These are phyloP conservation scores for Standfussiana lucernea DNA, from an alignment of 2,888 invertebrate genomes.

Conservation along the genomic window DNA sequence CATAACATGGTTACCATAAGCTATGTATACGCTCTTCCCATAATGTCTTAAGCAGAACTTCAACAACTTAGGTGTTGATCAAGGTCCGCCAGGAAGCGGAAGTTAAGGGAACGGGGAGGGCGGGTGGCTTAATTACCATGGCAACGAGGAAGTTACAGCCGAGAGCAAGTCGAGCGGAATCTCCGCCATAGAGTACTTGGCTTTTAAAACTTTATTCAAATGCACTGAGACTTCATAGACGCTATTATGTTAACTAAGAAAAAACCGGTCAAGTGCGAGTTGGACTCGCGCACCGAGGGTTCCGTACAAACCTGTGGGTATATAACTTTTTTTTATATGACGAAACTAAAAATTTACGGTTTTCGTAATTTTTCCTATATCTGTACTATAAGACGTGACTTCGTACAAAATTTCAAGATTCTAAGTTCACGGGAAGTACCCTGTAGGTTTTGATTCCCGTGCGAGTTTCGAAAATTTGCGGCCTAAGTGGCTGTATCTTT, in stretches of 20 bases:
- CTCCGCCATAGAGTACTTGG: constrained; percentile 53
- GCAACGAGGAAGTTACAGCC: constrained; percentile 45
- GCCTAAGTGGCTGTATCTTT: too few relatives aligned
- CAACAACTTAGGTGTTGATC: constrained; percentile 40
- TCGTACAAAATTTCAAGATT: too few relatives aligned
- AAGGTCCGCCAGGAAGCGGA: constrained; percentile 29
- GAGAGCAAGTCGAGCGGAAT: constrained; percentile 36
- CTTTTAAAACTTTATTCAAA: constrained; percentile 64
- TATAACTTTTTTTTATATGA: too few relatives aligned
- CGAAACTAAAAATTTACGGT: too few relatives aligned
- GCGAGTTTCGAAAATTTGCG: too few relatives aligned
- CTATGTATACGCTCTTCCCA: background rate
- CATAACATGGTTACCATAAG: background rate
- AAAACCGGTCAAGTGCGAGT: too few relatives aligned
- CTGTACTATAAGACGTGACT: too few relatives aligned
- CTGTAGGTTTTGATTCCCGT: too few relatives aligned
- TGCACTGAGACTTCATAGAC: constrained; percentile 54
- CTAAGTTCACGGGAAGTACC: too few relatives aligned
- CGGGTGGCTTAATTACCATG: constrained; percentile 51
- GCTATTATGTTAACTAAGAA: constrained; percentile 56
- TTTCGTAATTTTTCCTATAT: too few relatives aligned
- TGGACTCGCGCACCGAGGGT: too few relatives aligned
- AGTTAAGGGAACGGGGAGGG: background rate
- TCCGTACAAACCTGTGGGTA: too few relatives aligned
- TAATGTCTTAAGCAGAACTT: constrained; percentile 30